These are phyloP conservation scores for Gadopsis marmoratus DNA, from an alignment of 2,797 vertebrate genomes.

Conservation along the genomic window DNA sequence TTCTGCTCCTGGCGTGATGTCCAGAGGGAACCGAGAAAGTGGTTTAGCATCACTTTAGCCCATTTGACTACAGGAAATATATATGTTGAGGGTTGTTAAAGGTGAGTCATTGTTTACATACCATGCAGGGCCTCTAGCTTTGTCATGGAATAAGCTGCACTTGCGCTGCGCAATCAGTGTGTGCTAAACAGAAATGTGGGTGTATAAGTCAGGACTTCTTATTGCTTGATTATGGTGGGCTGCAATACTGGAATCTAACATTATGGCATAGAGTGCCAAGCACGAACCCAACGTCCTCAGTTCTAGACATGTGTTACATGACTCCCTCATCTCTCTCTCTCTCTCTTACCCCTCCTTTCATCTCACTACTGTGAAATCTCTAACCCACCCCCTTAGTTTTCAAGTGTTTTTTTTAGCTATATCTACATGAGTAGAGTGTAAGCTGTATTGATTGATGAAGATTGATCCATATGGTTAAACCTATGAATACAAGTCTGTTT, in stretches of 20 bases:
- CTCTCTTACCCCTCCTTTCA: background rate
- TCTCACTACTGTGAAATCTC: background rate
- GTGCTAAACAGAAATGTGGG: background rate
- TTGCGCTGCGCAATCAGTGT: background rate
- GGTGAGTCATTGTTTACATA: slow-evolving; percentile 35
- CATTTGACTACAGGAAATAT: slow-evolving; percentile 19
- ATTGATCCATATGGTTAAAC: too few species aligned
- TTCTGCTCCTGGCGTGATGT: slow-evolving; percentile 30
- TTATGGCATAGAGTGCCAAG: background rate
- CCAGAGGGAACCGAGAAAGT: slow-evolving; percentile 37
- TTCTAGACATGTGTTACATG: background rate
- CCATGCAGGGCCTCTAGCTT: slow-evolving; percentile 8
- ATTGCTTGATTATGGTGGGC: background rate
- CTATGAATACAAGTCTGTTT: too few species aligned
- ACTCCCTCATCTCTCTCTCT: background rate
- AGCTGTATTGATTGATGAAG: too few species aligned
- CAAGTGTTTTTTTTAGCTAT: too few species aligned
- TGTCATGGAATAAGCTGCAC: slow-evolving; percentile 23
- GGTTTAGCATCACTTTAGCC: slow-evolving; percentile 25
- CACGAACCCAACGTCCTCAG: background rate
- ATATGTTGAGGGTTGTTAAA: slow-evolving; percentile 28
- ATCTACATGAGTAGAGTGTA: too few species aligned
- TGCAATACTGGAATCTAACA: background rate
- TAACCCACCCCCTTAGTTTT: too few species aligned
- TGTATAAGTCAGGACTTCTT: background rate